Evolutionary conservation across 2,888 invertebrate species (phyloP).

Genomic region (Nephrotoma appendiculata): DNA sequence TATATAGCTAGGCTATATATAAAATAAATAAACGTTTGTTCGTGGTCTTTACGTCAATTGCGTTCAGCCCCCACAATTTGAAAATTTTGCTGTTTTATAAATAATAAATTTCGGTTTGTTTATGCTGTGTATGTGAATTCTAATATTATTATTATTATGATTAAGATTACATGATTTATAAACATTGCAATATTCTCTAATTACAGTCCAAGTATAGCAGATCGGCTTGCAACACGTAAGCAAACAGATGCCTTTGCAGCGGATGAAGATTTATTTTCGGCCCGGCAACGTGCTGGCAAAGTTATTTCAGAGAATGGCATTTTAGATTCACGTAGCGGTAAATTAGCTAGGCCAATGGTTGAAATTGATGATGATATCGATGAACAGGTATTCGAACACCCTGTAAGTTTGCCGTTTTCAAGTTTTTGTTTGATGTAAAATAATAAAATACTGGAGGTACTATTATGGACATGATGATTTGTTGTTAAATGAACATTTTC

Average conservation of each 20-base stretch:
- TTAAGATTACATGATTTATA: not conserved
- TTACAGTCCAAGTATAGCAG: not conserved
- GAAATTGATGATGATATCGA: slow-evolving; percentile 33
- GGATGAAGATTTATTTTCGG: slow-evolving; percentile 34
- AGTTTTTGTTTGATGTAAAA: slow-evolving; percentile 3
- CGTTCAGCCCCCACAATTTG: not conserved
- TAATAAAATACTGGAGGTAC: not conserved
- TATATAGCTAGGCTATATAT: not conserved
- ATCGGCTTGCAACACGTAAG: slow-evolving; percentile 6
- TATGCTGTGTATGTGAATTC: not conserved
- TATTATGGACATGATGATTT: not conserved
- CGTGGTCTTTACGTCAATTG: not conserved
- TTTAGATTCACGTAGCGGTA: slow-evolving; percentile 48
- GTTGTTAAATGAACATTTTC: not conserved
- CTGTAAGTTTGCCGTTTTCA: slow-evolving; percentile 6
- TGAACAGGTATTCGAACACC: slow-evolving; percentile 34
- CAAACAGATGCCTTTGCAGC: slow-evolving; percentile 7
- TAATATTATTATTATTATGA: not conserved
- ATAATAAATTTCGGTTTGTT: slow-evolving; percentile 3
- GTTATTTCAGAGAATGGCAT: slow-evolving; percentile 39
- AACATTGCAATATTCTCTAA: not conserved
- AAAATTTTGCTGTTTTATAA: not conserved
- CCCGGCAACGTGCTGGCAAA: slow-evolving; percentile 36
- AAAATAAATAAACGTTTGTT: not conserved
- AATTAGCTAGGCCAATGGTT: slow-evolving; percentile 34